Conservation (phyloP, 2,797 vertebrate species). For the Emys orbicularis region DNA sequence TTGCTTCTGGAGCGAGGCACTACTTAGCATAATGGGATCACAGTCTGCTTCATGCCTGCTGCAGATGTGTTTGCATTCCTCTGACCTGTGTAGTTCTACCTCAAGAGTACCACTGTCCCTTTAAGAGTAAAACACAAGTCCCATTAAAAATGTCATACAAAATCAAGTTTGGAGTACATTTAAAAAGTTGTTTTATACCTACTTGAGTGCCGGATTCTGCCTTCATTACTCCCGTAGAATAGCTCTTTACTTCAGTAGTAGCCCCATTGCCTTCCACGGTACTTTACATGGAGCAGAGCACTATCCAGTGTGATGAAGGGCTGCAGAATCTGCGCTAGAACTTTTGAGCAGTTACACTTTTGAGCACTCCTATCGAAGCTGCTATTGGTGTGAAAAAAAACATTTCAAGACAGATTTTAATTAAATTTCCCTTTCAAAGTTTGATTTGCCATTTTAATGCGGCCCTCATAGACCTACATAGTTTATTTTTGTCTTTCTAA, state of each 20-base stretch:
- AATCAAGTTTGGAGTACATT: background rate
- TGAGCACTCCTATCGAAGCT: fast-evolving
- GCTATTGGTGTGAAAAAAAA: background rate
- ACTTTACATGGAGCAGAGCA: background rate
- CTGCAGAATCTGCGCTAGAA: background rate
- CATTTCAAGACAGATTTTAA: background rate
- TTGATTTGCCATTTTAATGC: background rate
- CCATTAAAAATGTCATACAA: background rate
- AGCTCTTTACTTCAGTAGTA: background rate
- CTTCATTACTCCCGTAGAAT: background rate
- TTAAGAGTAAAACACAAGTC: background rate
- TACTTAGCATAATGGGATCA: background rate
- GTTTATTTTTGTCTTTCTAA: constrained; percentile 6
- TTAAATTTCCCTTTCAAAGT: background rate
- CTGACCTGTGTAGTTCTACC: background rate
- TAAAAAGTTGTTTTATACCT: background rate
- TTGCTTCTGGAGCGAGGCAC: background rate
- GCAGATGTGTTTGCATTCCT: background rate
- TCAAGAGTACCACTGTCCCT: background rate
- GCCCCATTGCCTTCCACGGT: background rate
- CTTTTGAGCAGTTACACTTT: background rate
- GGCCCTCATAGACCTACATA: background rate
- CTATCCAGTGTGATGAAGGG: background rate
- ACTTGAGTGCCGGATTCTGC: background rate
- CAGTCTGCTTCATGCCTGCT: background rate